phyloP scores from a whole-genome alignment of 2,888 invertebrate species.

The Dasysyrphus albostriatus region DNA sequence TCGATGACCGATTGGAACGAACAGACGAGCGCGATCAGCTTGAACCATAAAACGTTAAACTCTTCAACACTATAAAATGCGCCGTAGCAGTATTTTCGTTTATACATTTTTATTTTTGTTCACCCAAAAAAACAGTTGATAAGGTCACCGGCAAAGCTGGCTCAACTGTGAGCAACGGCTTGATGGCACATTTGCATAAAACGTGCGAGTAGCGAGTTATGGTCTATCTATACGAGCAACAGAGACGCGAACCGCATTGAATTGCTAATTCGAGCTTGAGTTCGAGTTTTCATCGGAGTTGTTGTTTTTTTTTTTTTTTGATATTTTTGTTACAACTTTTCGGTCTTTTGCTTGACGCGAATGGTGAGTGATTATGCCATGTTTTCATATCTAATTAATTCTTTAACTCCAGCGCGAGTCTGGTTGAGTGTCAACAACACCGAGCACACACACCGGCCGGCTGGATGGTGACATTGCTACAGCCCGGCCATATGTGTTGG shows the following conservation, averaged over 20 bases:
- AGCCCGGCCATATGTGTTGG: background rate
- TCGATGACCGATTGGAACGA: slow-evolving; percentile 71
- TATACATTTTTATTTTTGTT: slow-evolving; percentile 28
- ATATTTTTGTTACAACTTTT: slow-evolving; percentile 33
- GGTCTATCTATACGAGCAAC: slow-evolving; percentile 60
- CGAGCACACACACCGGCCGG: slow-evolving; percentile 36
- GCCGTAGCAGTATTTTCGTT: slow-evolving; percentile 46
- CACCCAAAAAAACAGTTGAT: slow-evolving; percentile 56
- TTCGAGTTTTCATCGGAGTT: slow-evolving; percentile 38
- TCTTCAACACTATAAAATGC: slow-evolving; percentile 42
- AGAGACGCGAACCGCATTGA: slow-evolving; percentile 63
- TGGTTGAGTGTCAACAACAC: slow-evolving; percentile 67
- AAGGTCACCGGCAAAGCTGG: slow-evolving; percentile 59
- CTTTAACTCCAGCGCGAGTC: slow-evolving; percentile 62
- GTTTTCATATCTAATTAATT: slow-evolving; percentile 76
- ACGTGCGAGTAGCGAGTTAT: slow-evolving; percentile 53
- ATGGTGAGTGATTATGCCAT: slow-evolving; percentile 76
- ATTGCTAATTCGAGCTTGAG: slow-evolving; percentile 72
- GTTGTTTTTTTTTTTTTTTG: slow-evolving; percentile 12
- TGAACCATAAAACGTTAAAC: slow-evolving; percentile 53
- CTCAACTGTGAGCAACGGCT: slow-evolving; percentile 7
- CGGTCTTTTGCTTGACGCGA: slow-evolving; percentile 66
- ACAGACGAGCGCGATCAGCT: slow-evolving; percentile 27
- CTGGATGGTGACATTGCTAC: background rate
- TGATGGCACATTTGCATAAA: slow-evolving; percentile 65